Evolutionary conservation across 2,113 vertebrate genomes (phyloP).

Genomic region (Nothoprocta pentlandii): DNA sequence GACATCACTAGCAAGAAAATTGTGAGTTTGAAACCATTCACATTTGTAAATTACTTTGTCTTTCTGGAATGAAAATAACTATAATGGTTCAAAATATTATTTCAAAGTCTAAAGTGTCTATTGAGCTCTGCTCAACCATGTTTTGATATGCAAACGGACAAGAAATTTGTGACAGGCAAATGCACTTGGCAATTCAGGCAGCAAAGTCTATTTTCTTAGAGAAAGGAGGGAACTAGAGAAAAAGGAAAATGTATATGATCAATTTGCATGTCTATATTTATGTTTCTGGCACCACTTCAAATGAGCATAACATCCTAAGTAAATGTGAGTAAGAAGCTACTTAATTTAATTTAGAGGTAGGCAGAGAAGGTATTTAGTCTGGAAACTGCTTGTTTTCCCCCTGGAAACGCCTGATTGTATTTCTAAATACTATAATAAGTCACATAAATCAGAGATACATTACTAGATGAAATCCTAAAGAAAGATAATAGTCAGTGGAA

Average conservation of each 20-base stretch:
- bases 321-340: not conserved
- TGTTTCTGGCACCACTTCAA: not conserved
- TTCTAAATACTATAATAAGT: not conserved
- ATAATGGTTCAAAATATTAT: not conserved
- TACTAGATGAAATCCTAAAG: not conserved
- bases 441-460: not conserved
- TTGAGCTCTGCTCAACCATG: not conserved
- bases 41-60: not conserved
- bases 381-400: not conserved
- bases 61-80: not conserved
- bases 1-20: not conserved
- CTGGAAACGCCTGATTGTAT: not conserved
- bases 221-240: not conserved
- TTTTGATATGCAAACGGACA: not conserved
- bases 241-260: not conserved
- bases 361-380: not conserved
- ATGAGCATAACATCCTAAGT: not conserved
- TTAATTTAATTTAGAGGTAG: not conserved
- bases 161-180: not conserved
- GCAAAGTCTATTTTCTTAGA: not conserved
- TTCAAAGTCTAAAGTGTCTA: not conserved
- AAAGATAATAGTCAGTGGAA: not conserved
- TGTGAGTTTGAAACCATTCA: not conserved
- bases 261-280: not conserved
- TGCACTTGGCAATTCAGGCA: not conserved